phyloP scores from a whole-genome alignment of 2,888 invertebrate species.

The Eupsilia transversa region DNA sequence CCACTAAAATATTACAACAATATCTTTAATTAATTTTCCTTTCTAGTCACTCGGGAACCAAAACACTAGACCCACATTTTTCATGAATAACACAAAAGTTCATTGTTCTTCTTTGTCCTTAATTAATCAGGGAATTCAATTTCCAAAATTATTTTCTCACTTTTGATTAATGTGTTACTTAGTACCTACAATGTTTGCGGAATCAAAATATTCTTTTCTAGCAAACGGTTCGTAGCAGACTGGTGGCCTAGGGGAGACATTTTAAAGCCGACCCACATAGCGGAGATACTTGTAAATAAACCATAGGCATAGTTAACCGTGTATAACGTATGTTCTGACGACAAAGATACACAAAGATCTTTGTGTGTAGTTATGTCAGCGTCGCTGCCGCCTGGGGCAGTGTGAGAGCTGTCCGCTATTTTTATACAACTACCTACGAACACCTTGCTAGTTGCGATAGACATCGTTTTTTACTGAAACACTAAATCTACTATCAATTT shows the following conservation, averaged over 20 bases:
- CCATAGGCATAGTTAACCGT: constrained; percentile 46
- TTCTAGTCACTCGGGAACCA: constrained; percentile 37
- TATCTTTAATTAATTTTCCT: constrained; percentile 36
- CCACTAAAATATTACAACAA: constrained; percentile 16
- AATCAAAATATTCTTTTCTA: constrained; percentile 54
- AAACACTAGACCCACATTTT: constrained; percentile 36
- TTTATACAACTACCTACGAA: constrained; percentile 42
- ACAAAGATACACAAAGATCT: constrained; percentile 56
- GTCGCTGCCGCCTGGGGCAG: constrained; percentile 50
- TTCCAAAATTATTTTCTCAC: constrained; percentile 28
- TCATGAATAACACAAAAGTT: constrained; percentile 39
- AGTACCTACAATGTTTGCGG: constrained; percentile 17
- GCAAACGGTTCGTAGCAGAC: constrained; percentile 63
- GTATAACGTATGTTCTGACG: constrained; percentile 46
- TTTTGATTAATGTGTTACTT: constrained; percentile 26
- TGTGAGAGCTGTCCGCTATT: constrained; percentile 59
- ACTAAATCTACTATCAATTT: background rate
- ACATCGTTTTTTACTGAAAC: constrained; percentile 4
- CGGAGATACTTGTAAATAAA: constrained; percentile 50
- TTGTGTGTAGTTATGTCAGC: constrained; percentile 53
- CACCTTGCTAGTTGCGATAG: background rate
- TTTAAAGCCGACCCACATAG: constrained; percentile 64
- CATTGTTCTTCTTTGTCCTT: constrained; percentile 15
- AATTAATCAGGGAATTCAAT: constrained; percentile 29
- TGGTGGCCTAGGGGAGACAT: constrained; percentile 54